Evolutionary conservation across 2,888 invertebrate species (phyloP).

Genomic region (Drosophila nr. perissopoda): DNA sequence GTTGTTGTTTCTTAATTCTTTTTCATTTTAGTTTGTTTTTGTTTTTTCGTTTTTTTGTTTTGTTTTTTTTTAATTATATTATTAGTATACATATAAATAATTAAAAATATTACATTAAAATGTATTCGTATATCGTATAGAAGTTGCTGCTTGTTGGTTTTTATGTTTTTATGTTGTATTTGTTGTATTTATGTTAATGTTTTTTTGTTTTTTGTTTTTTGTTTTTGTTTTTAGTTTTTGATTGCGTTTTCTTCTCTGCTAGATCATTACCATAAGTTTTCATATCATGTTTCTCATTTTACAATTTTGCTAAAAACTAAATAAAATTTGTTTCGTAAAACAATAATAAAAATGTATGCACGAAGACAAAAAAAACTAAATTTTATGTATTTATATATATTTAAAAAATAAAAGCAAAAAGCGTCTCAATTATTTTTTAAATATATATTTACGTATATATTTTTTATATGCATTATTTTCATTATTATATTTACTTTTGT

Average conservation of each 20-base stretch:
- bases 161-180: conserved; percentile 29
- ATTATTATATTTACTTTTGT: conserved; percentile 58
- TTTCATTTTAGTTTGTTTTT: conserved; percentile 42
- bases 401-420: conserved; percentile 67
- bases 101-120: conserved; percentile 85
- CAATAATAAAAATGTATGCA: conserved; percentile 73
- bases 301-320: conserved; percentile 85
- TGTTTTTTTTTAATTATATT: conserved; percentile 65
- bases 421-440: conserved; percentile 63
- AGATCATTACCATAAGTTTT: conserved; percentile 46
- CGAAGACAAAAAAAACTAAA: conserved; percentile 51
- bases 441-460: conserved; percentile 61
- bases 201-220: conserved; percentile 59
- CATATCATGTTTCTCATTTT: conserved; percentile 78
- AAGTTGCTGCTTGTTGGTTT: conserved; percentile 74
- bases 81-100: conserved; percentile 85
- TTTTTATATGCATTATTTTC: conserved; percentile 50
- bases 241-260: conserved; percentile 70
- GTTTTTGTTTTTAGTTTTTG: conserved; percentile 63
- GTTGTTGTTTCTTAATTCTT: conserved; percentile 68
- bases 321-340: conserved; percentile 76
- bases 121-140: conserved; percentile 84
- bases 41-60: conserved; percentile 50
- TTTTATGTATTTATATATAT: conserved; percentile 54
- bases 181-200: conserved; percentile 38